phyloP scores from a whole-genome alignment of 2,888 invertebrate species.

The Pandemis heparana region DNA sequence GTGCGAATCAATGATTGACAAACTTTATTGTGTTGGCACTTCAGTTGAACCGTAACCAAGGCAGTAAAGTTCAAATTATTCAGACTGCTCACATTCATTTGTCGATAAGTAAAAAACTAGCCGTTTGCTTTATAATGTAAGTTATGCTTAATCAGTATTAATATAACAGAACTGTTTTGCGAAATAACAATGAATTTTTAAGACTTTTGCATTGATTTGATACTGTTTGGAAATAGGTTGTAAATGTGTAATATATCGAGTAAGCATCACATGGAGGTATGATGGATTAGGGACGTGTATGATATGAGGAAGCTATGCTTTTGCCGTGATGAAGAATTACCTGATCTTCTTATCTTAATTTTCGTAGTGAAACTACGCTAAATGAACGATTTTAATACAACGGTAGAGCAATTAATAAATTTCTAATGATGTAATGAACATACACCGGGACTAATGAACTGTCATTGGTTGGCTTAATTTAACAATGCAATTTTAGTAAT shows the following conservation, averaged over 20 bases:
- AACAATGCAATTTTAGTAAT: constrained; percentile 34
- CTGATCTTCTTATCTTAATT: constrained; percentile 24
- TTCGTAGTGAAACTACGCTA: constrained; percentile 33
- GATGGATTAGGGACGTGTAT: background rate
- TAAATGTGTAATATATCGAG: constrained; percentile 59
- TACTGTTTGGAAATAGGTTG: constrained; percentile 46
- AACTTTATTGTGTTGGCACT: constrained; percentile 5
- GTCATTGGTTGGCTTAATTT: constrained; percentile 18
- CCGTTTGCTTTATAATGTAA: constrained; percentile 38
- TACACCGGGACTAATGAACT: constrained; percentile 22
- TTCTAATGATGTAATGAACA: constrained; percentile 31
- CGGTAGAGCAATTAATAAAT: constrained; percentile 33
- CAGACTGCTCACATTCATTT: constrained; percentile 23
- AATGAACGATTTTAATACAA: constrained; percentile 28
- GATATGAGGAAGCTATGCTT: constrained; percentile 11
- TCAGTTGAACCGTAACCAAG: constrained; percentile 14
- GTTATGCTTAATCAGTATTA: constrained; percentile 64
- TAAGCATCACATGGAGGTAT: constrained; percentile 62
- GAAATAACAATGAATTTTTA: constrained; percentile 36
- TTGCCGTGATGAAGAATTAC: constrained; percentile 15
- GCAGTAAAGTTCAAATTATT: constrained; percentile 24
- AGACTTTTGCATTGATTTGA: constrained; percentile 53
- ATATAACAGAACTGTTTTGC: constrained; percentile 49
- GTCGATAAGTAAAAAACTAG: constrained; percentile 17
- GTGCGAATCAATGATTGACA: constrained; percentile 15